Base-by-base conservation (phyloP, 2,888 invertebrate species). In the Pollenia angustigena region DNA sequence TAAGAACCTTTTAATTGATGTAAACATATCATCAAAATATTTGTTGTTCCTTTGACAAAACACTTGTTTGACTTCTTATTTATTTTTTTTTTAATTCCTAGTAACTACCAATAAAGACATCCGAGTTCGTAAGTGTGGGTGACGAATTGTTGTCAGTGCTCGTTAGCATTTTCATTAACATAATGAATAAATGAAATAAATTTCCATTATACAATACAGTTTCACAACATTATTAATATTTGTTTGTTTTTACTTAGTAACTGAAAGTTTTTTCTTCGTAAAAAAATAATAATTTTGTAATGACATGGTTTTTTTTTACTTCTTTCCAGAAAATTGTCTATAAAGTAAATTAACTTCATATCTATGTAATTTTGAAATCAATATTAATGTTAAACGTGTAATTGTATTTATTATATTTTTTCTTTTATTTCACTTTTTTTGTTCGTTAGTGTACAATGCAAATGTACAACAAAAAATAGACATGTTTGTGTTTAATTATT, bases 401-500 rank as follows among this genome's bases (percentile, higher is more conserved):
- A 60, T 60, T 32, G 9, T 40, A n/a, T 32, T 58, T 6, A 58
- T 32, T 54, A 11, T 18, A 4, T 62, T 40, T 42, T 44, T 18
- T 4, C 18, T 56, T 56, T 42, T 7, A 1, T 16, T 74, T 40
- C 11, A 23, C 10, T 72, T 80, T 62, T 62, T 72, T 64, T 64
- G 81, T 56, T 81, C 62, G 54, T 81, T 64, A 72, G 72, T 66
- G 81, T 81, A 11, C 18, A 46, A 16, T 62, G 60, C 42, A 62
- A 12, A 68, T 50, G 10, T 44, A 52, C 23, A 60, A 0, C 62
- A 18, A 50, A 2, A 42, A 18, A 64, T n/a, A n/a, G 60, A 42
- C 18, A 56, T 81, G 72, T 40, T 62, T 81, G 42, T 46, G 6
- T 74, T 74, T 66, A 81, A 81, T 81, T 74, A 81, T 80, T 46